Evolutionary conservation across 2,797 vertebrate genomes (phyloP).

Genomic region (Amblyraja radiata): DNA sequence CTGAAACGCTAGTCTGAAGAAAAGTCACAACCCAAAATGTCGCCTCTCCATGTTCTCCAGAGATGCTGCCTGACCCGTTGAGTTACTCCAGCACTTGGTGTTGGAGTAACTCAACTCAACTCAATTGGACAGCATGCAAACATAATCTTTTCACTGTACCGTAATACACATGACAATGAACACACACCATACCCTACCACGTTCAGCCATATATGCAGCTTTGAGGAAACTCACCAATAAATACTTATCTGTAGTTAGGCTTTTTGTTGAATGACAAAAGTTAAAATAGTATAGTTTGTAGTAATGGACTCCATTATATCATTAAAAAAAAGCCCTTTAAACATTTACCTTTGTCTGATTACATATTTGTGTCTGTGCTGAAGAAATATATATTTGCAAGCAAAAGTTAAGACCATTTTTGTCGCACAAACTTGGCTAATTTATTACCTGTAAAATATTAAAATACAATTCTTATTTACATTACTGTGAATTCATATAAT

Average conservation of each 20-base stretch:
- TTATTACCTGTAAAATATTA: neutral
- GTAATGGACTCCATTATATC: neutral
- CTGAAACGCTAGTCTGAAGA: too few relatives aligned
- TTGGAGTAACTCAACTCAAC: too few relatives aligned
- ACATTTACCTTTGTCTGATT: neutral
- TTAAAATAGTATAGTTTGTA: neutral
- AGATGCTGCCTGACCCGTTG: too few relatives aligned
- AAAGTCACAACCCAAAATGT: too few relatives aligned
- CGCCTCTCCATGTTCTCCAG: too few relatives aligned
- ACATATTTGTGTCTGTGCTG: neutral
- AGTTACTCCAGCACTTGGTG: too few relatives aligned
- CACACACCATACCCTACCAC: too few relatives aligned
- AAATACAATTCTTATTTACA: neutral
- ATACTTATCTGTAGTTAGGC: neutral
- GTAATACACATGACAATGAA: too few relatives aligned
- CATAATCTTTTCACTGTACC: too few relatives aligned
- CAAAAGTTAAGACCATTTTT: neutral
- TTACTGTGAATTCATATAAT: neutral
- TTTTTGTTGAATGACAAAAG: neutral
- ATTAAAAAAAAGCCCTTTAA: neutral
- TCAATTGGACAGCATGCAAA: too few relatives aligned
- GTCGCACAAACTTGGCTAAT: slow-evolving; percentile 10
- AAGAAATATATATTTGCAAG: neutral
- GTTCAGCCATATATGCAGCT: neutral
- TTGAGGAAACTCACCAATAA: neutral